phyloP scores from a whole-genome alignment of 2,797 vertebrate genomes.

The Sciurus vulgaris region DNA sequence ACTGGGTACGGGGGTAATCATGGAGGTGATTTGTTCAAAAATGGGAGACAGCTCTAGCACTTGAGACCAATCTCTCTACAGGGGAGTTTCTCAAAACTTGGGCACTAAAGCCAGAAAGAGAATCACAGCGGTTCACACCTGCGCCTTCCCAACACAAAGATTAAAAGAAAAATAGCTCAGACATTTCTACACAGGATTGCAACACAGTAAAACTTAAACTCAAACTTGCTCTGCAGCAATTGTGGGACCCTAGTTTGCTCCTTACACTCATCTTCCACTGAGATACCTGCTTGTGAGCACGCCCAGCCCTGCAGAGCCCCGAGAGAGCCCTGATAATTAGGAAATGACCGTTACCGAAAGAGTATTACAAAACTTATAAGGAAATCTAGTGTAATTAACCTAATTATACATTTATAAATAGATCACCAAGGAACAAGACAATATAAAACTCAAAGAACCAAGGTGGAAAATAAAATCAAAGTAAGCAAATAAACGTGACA shows the following conservation, averaged over 20 bases:
- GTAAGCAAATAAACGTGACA: not conserved
- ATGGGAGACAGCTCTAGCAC: not conserved
- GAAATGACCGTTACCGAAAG: not conserved
- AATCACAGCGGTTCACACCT: not conserved
- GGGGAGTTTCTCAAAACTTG: not conserved
- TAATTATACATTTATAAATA: constrained; percentile 40
- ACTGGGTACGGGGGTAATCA: not conserved
- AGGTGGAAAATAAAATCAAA: not conserved
- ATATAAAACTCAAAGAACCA: constrained; percentile 44
- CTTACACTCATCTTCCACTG: not conserved
- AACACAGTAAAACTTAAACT: not conserved
- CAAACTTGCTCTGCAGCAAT: not conserved
- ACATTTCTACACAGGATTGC: not conserved
- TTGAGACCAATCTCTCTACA: not conserved
- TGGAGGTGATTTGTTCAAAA: not conserved
- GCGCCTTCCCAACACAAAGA: not conserved
- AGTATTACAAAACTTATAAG: not conserved
- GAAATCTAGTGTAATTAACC: not conserved
- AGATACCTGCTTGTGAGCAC: not conserved
- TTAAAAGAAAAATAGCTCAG: not conserved
- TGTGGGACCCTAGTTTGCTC: too few species aligned
- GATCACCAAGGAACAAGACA: constrained; percentile 4
- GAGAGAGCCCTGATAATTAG: not conserved
- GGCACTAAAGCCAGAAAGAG: not conserved
- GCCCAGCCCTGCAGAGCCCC: not conserved